Evolutionary conservation across 2,888 invertebrate species (phyloP).

Genomic region (Hemistola chrysoprasaria): DNA sequence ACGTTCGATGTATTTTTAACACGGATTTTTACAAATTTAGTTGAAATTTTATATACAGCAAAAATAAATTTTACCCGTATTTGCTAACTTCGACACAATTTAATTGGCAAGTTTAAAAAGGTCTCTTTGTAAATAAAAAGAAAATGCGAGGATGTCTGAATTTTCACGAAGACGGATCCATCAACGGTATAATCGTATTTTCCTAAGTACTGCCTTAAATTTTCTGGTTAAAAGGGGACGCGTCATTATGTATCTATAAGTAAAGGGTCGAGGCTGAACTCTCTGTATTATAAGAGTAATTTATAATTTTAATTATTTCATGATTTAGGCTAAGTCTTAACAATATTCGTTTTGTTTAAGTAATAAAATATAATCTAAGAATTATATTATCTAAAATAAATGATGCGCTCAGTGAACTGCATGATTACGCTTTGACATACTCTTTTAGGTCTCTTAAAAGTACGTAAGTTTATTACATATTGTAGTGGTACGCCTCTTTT

Average conservation of each 20-base stretch:
- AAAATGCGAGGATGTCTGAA: neutral
- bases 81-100: neutral
- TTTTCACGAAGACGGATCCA: slow-evolving; percentile 5
- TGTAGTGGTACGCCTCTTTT: too few relatives aligned
- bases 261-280: slow-evolving; percentile 30
- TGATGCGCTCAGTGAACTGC: too few relatives aligned
- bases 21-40: too few relatives aligned
- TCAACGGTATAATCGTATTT: slow-evolving; percentile 15
- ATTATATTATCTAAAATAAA: too few relatives aligned
- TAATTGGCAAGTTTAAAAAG: neutral
- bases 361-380: too few relatives aligned
- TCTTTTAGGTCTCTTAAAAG: too few relatives aligned
- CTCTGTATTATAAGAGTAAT: slow-evolving; percentile 5
- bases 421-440: too few relatives aligned
- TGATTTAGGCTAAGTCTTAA: neutral
- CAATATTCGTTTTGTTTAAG: too few relatives aligned
- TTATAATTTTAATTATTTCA: neutral
- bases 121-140: neutral
- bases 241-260: slow-evolving; percentile 38
- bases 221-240: slow-evolving; percentile 12
- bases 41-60: neutral
- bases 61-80: neutral
- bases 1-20: too few relatives aligned
- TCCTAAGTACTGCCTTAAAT: slow-evolving; percentile 11
- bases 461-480: too few relatives aligned